Conservation (phyloP, 1,140 invertebrate genomes). For the Whitmania pigra region DNA sequence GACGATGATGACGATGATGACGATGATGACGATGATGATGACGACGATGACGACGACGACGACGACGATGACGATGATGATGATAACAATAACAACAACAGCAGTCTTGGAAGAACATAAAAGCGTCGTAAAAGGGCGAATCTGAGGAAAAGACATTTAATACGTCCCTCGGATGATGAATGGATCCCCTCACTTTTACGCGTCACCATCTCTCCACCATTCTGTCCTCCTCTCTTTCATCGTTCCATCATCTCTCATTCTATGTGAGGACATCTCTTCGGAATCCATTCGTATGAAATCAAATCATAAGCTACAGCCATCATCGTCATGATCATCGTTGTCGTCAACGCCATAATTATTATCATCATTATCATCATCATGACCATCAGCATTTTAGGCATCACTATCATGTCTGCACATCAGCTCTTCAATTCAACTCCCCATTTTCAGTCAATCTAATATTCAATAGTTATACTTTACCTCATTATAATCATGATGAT, state of each 20-base stretch:
- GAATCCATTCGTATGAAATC: not conserved
- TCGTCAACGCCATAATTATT: not conserved
- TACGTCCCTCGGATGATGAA: constrained; percentile 1
- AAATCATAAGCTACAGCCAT: not conserved
- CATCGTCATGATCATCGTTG: constrained; percentile 1
- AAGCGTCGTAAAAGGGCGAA: not conserved
- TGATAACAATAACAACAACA: not conserved
- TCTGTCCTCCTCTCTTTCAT: not conserved
- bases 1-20: not conserved
- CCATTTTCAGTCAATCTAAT: no score
- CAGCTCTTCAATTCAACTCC: not conserved
- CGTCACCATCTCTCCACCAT: not conserved
- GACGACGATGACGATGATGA: not conserved
- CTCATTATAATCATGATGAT: no score
- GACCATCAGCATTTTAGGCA: not conserved
- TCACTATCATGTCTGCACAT: not conserved
- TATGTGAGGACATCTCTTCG: not conserved
- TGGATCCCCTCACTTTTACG: not conserved
- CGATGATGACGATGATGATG: not conserved
- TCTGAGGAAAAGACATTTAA: constrained; percentile 13
- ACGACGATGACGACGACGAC: not conserved
- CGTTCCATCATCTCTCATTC: not conserved
- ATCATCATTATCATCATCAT: constrained; percentile 9
- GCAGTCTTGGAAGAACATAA: constrained; percentile 1
- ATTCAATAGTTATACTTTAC: no score